Evolutionary conservation across 2,797 vertebrate species (phyloP), one percentile per base, ranked within the genome.

Genomic region (Scolopax rusticola): DNA sequence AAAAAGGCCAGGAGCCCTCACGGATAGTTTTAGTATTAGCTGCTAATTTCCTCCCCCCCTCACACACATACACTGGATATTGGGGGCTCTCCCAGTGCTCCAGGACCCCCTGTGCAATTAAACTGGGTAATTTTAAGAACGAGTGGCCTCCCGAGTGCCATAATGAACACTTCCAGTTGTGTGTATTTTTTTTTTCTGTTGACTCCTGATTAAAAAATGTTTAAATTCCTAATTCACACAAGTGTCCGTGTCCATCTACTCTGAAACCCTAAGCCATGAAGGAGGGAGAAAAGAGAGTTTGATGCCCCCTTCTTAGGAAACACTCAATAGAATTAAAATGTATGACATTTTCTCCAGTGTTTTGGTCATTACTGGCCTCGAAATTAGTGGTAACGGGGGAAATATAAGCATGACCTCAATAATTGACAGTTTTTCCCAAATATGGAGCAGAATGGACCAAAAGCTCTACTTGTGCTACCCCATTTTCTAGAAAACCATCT

Each of bases 301-400:
- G 63, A 25, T 1, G 8, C 51, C 25, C 4, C 17, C 4, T 25
- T 23, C 14, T 6, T 27, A 27, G 63, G 40, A 50, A 50, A 18
- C 11, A 23, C 8, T 53, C 28, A 4, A 4, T 21, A 51, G n/a
- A 78, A 56, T 40, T 57, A 36, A 57, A 82, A 41, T 0, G 1
- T 8, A 9, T 0, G 4, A 18, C 14, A 2, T 60, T 38, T 68
- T 78, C 67, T 67, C 75, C 30, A 27, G 33, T 1, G 0, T 9
- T 43, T 61, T 38, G 64, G 53, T 76, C 40, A 15, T 59, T 43
- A 17, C 32, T 36, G 25, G 12, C 54, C 54, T 81, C 70, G 36
- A 47, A 60, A 53, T 68, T 2, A 63, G 48, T 61, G 40, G 11
- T 38, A 33, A 68, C 2, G 15, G 40, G 45, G 67, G 24, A 59